Percentiles rank a stretch among this genome's conserved stretches.
These are phyloP conservation scores for Oxyura jamaicensis DNA, from an alignment of 2,113 vertebrate genomes.

Conservation along the genomic window DNA sequence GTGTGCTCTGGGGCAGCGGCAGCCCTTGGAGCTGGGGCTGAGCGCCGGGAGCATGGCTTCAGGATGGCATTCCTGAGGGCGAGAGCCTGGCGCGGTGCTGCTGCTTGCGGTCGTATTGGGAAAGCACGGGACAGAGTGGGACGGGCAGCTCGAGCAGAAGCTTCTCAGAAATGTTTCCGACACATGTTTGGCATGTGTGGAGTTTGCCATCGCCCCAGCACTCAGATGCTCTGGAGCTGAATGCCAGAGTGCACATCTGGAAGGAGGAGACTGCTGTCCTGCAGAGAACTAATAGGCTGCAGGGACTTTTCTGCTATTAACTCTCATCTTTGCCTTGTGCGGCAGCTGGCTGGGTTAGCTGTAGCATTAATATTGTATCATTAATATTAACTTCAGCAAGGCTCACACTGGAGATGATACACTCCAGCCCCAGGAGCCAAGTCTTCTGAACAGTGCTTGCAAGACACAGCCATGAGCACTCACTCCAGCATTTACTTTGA, in stretches of 20 bases:
- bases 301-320: background rate
- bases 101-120: background rate
- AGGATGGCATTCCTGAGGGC: background rate
- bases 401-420: background rate
- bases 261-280: background rate
- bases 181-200: background rate
- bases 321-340: background rate
- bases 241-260: conserved; percentile 30
- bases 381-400: conserved; percentile 26
- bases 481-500: background rate
- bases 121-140: background rate
- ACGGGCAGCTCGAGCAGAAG: background rate
- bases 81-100: background rate
- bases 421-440: background rate
- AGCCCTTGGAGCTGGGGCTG: background rate
- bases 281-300: background rate
- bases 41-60: rapidly evolving
- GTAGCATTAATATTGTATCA: background rate
- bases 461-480: background rate
- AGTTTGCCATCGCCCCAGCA: background rate
- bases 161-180: background rate
- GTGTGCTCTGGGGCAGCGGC: background rate
- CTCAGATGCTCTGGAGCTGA: background rate
- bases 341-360: conserved; percentile 22
- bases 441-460: background rate